Evolutionary conservation across 2,797 vertebrate genomes (phyloP), one percentile per base, ranked within the genome.

Genomic region (Sciaenops ocellatus): DNA sequence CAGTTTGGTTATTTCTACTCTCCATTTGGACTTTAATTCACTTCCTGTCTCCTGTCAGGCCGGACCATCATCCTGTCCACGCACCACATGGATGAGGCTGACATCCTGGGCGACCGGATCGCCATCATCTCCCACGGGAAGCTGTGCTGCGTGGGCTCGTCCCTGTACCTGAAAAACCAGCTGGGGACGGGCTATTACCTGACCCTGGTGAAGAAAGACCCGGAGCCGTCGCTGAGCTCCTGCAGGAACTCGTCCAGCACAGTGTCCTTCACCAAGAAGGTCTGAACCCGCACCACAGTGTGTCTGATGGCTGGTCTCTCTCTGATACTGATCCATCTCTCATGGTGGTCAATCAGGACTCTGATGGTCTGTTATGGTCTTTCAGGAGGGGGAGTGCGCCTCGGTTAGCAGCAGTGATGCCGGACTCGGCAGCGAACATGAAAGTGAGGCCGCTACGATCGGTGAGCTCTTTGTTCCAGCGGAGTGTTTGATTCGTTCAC

Each of bases 61-160:
- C 96, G 98, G 47, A 99, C 98, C 72, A 99, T 99, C 84, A 98
- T 99, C 89, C 95, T 99, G 17, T 99, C 98, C 79, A 99, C 98
- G 0, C 98, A 99, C 84, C 98, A 99, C 93, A 99, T 99, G 98
- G 98, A 99, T 12, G 98, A 99, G 80, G 98, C 98, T 0, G 98
- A 99, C 89, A 97, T 99, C 83, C 79, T 99, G 3, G 98, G 98
- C 0, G 98, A 99, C 85, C 94, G 98, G 15, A 98, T 99, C 41
- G 98, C 98, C 82, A 99, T 99, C 41, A 99, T 99, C 90, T 99
- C 98, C 80, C 97, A 99, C 0, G 98, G 98, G 72, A 98, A 97
- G 91, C 95, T 99, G 67, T 98, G 98, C 91, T 99, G 98, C 42
- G 96, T 98, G 15, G 98, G 98, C 28, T 99, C 98, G 5, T 98